Evolutionary conservation across 2,113 vertebrate genomes (phyloP).

Genomic region (Crypturellus undulatus): DNA sequence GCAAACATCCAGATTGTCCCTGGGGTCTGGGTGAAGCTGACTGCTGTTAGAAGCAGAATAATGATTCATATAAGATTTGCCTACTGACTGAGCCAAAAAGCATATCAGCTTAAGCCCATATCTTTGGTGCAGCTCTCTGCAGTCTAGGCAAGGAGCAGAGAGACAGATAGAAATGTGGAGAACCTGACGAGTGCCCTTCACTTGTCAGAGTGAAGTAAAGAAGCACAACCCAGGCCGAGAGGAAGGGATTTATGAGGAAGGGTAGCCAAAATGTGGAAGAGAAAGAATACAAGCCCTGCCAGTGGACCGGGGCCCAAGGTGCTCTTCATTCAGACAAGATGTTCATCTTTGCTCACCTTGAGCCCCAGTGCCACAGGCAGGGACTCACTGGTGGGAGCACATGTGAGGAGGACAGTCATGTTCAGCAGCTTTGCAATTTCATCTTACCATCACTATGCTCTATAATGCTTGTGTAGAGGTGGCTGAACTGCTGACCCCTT

Average conservation of each 20-base stretch:
- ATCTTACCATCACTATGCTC: neutral
- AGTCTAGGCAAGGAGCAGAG: neutral
- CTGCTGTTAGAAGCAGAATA: neutral
- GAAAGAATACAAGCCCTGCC: neutral
- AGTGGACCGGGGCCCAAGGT: neutral
- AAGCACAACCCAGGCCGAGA: neutral
- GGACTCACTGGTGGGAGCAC: neutral
- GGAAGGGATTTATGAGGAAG: too few relatives aligned
- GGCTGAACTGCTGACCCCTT: slow-evolving; percentile 26
- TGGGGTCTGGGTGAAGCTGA: neutral
- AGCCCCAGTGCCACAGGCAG: neutral
- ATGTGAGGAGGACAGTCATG: neutral
- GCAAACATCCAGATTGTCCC: neutral
- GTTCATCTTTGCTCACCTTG: neutral
- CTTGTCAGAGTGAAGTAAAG: neutral
- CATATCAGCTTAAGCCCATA: neutral
- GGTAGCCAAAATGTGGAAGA: neutral
- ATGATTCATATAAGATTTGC: neutral
- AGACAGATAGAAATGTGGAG: neutral
- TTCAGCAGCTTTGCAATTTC: neutral
- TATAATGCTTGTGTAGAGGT: neutral
- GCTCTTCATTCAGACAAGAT: slow-evolving; percentile 19
- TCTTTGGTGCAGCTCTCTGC: neutral
- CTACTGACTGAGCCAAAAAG: neutral
- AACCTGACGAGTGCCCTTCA: neutral